Evolutionary conservation across 2,888 invertebrate genomes (phyloP).

Genomic region (Idaea straminata): DNA sequence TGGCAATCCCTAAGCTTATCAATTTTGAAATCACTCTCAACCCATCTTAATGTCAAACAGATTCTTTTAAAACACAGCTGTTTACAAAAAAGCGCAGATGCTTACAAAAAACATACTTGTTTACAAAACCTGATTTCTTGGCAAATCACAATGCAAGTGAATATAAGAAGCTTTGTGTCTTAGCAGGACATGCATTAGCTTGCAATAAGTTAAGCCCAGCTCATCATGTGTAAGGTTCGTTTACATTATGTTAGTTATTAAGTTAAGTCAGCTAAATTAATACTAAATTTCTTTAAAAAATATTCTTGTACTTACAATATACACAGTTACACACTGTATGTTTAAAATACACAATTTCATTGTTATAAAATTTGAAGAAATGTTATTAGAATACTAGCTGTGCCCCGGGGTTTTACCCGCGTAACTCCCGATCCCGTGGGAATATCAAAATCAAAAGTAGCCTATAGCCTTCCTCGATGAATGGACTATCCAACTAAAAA

Average conservation of each 20-base stretch:
- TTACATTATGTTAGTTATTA: slow-evolving; percentile 23
- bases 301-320: too few species aligned
- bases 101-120: neutral
- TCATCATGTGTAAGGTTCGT: slow-evolving; percentile 47
- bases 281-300: too few species aligned
- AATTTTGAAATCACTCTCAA: neutral
- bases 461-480: too few species aligned
- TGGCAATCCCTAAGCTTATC: neutral
- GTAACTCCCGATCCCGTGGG: too few species aligned
- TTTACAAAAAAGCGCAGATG: neutral
- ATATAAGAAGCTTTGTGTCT: slow-evolving; percentile 1
- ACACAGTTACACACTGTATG: too few species aligned
- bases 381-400: too few species aligned
- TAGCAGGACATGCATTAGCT: slow-evolving; percentile 41
- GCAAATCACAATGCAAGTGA: neutral
- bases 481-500: too few species aligned
- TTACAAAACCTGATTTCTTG: neutral
- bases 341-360: too few species aligned
- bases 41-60: neutral
- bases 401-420: too few species aligned
- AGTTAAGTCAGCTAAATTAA: slow-evolving; percentile 10
- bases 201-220: slow-evolving; percentile 53
- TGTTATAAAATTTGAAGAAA: too few species aligned
- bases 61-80: neutral
- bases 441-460: too few species aligned